These are phyloP conservation scores for Gymnothorax javanicus DNA, from an alignment of 2,797 vertebrate species.

Conservation along the genomic window DNA sequence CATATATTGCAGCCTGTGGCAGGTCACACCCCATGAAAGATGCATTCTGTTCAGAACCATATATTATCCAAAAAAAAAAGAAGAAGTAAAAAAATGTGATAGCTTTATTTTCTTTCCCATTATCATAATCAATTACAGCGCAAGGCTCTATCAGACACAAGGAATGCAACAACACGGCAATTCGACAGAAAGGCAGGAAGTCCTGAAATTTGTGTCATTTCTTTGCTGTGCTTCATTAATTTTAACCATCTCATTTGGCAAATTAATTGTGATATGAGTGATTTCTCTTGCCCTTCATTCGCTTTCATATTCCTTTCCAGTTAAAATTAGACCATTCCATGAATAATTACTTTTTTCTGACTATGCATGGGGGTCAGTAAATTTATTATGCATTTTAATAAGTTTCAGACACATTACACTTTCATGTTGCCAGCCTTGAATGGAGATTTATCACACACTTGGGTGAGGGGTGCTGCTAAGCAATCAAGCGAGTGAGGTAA, in stretches of 20 bases:
- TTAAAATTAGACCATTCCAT: slow-evolving; percentile 66
- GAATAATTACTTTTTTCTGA: slow-evolving; percentile 63
- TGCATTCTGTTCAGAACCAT: not conserved
- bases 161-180: slow-evolving; percentile 14
- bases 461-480: slow-evolving; percentile 41
- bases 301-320: slow-evolving; percentile 46
- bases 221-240: slow-evolving; percentile 68
- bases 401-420: slow-evolving; percentile 57
- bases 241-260: slow-evolving; percentile 80
- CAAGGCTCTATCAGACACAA: not conserved
- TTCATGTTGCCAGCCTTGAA: slow-evolving; percentile 62
- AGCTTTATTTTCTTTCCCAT: slow-evolving; percentile 1
- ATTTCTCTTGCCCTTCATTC: slow-evolving; percentile 57
- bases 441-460: slow-evolving; percentile 62
- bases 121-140: not conserved
- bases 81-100: not conserved
- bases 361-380: slow-evolving; percentile 64
- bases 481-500: slow-evolving; percentile 41
- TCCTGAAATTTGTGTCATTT: slow-evolving; percentile 55
- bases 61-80: not conserved
- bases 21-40: not conserved
- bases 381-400: slow-evolving; percentile 69
- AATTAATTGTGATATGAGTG: slow-evolving; percentile 76
- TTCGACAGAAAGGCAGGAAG: slow-evolving; percentile 32
- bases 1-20: not conserved